Evolutionary conservation across 2,888 invertebrate genomes (phyloP), one percentile per base, ranked within the genome.

Genomic region (Agrypnus murinus): DNA sequence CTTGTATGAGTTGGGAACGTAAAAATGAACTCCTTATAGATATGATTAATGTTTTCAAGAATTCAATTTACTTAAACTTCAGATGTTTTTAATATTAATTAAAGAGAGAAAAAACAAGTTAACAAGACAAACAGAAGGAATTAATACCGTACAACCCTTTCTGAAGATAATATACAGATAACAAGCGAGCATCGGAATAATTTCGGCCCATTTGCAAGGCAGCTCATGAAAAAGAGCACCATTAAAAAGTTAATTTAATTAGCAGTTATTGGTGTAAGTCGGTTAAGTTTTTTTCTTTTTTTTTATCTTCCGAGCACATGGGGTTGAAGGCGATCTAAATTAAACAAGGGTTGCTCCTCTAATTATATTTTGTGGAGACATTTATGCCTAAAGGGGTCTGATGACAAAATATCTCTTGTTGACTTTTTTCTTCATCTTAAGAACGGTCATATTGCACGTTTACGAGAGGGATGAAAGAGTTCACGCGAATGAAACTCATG

Each of bases 241-340:
- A 82, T 82, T 82, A 83, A 83, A 82, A 82, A 81, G 81, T 82
- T 82, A 82, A 83, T 83, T 83, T 82, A 83, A 83, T 83, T 82
- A 83, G 79, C 80, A 80, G 80, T 81, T 83, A 83, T 83, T 82
- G 82, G 81, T 82, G 81, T 82, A 82, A 82, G 81, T 78, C 81
- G 79, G 77, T 77, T 75, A 75, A 75, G 76, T 77, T 77, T 78
- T 76, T 25, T 77, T 79, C 76, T 77, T 78, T 76, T 25, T 77
- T 79, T 79, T 79, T 78, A 79, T 78, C 79, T 78, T 71, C 73
- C 57, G 76, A 77, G 77, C 79, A 76, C 77, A 74, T 77, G 77
- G 77, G 77, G 75, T 70, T 65, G 75, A 74, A 75, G 76, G 75
- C 77, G 77, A 77, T 77, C 75, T 75, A 75, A 78, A 78, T 78